Evolutionary conservation across 2,888 invertebrate genomes (phyloP).

Genomic region (Lysandra bellargus): DNA sequence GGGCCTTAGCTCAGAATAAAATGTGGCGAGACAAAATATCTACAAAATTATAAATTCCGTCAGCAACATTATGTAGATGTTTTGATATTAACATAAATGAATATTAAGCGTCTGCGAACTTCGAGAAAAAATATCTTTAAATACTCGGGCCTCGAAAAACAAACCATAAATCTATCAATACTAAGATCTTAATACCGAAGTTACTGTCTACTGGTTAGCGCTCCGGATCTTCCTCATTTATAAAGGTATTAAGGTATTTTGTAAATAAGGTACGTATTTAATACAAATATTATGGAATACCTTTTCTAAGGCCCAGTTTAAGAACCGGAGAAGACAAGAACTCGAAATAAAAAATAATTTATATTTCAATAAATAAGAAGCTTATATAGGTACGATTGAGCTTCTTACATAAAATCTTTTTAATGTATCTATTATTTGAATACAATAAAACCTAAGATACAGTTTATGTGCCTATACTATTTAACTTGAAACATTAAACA

Average conservation of each 20-base stretch:
- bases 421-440: too few relatives aligned
- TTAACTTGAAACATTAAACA: too few relatives aligned
- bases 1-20: too few relatives aligned
- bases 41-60: slow-evolving; percentile 21
- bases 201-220: slow-evolving; percentile 11
- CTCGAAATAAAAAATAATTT: too few relatives aligned
- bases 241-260: neutral
- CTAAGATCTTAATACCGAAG: neutral
- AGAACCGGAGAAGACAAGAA: too few relatives aligned
- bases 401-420: too few relatives aligned
- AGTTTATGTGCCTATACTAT: too few relatives aligned
- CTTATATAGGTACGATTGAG: too few relatives aligned
- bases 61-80: neutral
- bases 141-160: neutral
- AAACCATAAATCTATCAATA: slow-evolving; percentile 28
- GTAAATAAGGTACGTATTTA: neutral
- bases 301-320: too few relatives aligned
- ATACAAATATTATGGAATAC: neutral
- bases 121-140: neutral
- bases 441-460: too few relatives aligned
- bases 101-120: neutral
- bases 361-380: too few relatives aligned
- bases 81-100: slow-evolving; percentile 22
- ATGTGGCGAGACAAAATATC: neutral
- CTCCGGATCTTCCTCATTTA: neutral